Percentiles rank a stretch among this genome's conserved stretches.
These are phyloP conservation scores for Drosophila nannoptera DNA, from an alignment of 1,140 invertebrate genomes.

Conservation along the genomic window DNA sequence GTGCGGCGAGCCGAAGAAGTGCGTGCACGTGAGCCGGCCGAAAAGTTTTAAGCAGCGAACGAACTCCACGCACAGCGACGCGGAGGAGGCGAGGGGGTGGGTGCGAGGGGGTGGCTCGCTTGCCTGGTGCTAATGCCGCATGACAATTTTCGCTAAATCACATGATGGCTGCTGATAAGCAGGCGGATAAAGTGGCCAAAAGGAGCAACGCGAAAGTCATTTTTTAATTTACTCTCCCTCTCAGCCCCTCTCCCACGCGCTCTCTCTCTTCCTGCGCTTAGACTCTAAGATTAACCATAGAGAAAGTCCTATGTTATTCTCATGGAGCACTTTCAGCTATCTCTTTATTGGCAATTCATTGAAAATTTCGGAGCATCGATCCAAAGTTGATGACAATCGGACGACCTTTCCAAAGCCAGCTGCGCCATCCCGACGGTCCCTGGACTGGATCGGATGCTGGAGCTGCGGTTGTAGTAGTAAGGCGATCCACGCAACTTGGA, in stretches of 20 bases:
- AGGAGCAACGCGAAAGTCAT: slow-evolving; percentile 42
- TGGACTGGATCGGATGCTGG: neutral
- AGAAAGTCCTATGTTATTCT: neutral
- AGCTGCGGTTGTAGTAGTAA: neutral
- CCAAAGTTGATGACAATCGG: slow-evolving; percentile 8
- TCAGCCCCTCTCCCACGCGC: too few species aligned
- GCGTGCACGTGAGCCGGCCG: slow-evolving; percentile 56
- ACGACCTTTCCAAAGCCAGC: too few species aligned
- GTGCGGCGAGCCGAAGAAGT: slow-evolving; percentile 30
- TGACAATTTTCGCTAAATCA: slow-evolving; percentile 61
- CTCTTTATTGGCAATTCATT: neutral
- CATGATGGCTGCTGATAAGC: slow-evolving; percentile 60
- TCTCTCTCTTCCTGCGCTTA: too few species aligned
- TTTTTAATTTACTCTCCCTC: slow-evolving; percentile 34
- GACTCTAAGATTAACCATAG: too few species aligned
- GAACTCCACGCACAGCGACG: neutral
- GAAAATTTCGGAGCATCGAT: neutral
- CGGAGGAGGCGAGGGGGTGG: neutral
- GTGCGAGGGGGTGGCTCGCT: neutral
- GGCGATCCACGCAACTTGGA: neutral
- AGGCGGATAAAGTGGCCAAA: slow-evolving; percentile 45
- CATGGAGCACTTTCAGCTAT: neutral
- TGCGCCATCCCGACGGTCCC: neutral
- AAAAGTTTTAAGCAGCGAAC: slow-evolving; percentile 32
- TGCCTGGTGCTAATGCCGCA: slow-evolving; percentile 11